Conservation (phyloP, 92 coral and sea anemone species). For the Chrysogorgia sp. region DNA sequence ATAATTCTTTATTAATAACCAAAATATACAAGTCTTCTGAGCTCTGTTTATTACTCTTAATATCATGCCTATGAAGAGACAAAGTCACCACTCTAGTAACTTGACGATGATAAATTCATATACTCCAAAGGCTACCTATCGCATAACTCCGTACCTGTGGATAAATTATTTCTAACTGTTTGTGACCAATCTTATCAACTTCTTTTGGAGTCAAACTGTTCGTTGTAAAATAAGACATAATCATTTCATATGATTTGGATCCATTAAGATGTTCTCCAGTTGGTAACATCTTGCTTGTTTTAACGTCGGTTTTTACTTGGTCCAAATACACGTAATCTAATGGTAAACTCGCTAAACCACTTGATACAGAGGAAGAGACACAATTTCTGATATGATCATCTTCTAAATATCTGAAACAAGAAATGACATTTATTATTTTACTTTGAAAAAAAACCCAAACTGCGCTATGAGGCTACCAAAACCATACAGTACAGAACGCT, state of each 20-base stretch:
- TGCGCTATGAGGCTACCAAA: too few relatives aligned
- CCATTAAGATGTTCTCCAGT: conserved; percentile 78
- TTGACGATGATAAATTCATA: too few relatives aligned
- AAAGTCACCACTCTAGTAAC: too few relatives aligned
- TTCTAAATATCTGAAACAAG: conserved; percentile 68
- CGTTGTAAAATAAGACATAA: conserved; percentile 80
- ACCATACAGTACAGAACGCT: too few relatives aligned
- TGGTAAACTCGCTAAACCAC: conserved; percentile 81
- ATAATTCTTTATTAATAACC: too few relatives aligned
- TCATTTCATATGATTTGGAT: conserved; percentile 66
- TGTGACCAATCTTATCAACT: conserved; percentile 69
- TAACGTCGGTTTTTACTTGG: conserved; percentile 58
- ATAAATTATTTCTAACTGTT: conserved; percentile 67
- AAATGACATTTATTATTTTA: not conserved
- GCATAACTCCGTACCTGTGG: conserved; percentile 87
- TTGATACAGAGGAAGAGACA: conserved; percentile 80
- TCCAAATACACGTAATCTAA: conserved; percentile 71
- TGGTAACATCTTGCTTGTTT: conserved; percentile 74
- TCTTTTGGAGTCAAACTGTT: conserved; percentile 71
- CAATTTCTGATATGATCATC: conserved; percentile 73
- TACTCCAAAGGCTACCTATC: too few relatives aligned
- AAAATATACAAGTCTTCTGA: too few relatives aligned
- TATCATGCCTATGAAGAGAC: too few relatives aligned
- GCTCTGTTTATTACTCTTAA: too few relatives aligned
- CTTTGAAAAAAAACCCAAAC: too few relatives aligned